Base-by-base conservation (phyloP, 1,140 invertebrate species). In the Asobara japonica region DNA sequence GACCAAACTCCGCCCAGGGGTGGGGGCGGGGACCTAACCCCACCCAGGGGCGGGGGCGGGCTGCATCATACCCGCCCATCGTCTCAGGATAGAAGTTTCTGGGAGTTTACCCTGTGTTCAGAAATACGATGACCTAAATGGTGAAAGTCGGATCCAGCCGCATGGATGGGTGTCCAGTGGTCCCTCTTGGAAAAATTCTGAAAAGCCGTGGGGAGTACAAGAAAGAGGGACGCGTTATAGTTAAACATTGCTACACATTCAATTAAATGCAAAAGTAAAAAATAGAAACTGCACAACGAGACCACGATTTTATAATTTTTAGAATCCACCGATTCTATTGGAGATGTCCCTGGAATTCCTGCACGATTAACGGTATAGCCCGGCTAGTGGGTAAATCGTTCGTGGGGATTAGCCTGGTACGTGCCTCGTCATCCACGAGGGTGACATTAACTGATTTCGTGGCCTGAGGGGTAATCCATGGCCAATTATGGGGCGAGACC, bases 391-490 rank as follows among this genome's bases (percentile, higher is more conserved):
- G 48, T 64, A 74, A 74, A 74, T 74, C 64, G 69, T 71, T 74
- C 27, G 71, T 61, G 51, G 48, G 69, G 65, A 73, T 76, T 73
- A 76, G 66, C 62, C 36, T 65, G 64, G 71, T 73, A 72, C 71
- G 68, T 68, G 75, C 73, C 75, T 74, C 76, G 75, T 77, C 73
- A 79, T 76, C 60, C 65, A 72, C 61, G 22, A 75, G 75, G 71
- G 56, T 77, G 79, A 82, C 76, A 78, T 83, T 83, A 83, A 83
- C 79, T 78, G 79, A 83, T 80, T 81, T 76, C 74, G 74, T 72
- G 71, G 65, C 79, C 76, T 72, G 78, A 71, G 72, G 77, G 62
- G 68, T 80, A 80, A 84, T 82, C 77, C 69, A 70, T 69, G 68
- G 72, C 64, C 74, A 78, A 80, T 82, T 83, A 81, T 74, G 72